Conservation (phyloP, 92 coral and sea anemone species). For the Zoanthus solanderi region DNA sequence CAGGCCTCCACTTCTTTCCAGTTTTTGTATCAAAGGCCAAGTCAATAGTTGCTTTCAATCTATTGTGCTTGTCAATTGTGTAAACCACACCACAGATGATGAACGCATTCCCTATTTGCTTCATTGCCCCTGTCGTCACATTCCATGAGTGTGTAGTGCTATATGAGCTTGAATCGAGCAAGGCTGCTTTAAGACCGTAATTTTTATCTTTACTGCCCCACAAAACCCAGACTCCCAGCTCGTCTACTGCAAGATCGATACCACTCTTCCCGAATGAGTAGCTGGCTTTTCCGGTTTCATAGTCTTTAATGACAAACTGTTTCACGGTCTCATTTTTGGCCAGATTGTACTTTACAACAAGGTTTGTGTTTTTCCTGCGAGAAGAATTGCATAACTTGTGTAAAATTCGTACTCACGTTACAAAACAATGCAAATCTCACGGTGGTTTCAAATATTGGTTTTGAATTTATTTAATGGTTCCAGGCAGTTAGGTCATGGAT, state of each 20-base stretch:
- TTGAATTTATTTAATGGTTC: no score
- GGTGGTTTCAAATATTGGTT: no score
- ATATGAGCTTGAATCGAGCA: slow-evolving; percentile 26
- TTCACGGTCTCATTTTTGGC: neutral
- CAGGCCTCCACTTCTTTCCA: neutral
- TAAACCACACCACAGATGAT: slow-evolving; percentile 43
- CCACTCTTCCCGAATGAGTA: slow-evolving; percentile 7
- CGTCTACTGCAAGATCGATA: slow-evolving; percentile 36
- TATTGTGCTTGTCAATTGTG: slow-evolving; percentile 6
- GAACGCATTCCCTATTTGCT: slow-evolving; percentile 27
- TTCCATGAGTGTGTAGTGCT: slow-evolving; percentile 11
- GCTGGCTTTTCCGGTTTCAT: neutral
- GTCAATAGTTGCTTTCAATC: neutral
- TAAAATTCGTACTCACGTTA: no score
- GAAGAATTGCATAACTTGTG: neutral
- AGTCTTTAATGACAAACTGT: slow-evolving; percentile 5
- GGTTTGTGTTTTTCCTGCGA: neutral
- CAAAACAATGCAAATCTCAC: no score
- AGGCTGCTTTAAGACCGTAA: slow-evolving; percentile 12
- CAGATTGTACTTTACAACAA: slow-evolving; percentile 24
- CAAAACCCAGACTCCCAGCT: slow-evolving; percentile 27
- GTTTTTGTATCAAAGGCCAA: slow-evolving; percentile 25
- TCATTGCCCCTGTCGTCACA: slow-evolving; percentile 1
- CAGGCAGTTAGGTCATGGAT: no score
- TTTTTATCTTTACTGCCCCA: slow-evolving; percentile 26